Conservation (phyloP, 2,888 invertebrate species). For the Leucophora obtusa region DNA sequence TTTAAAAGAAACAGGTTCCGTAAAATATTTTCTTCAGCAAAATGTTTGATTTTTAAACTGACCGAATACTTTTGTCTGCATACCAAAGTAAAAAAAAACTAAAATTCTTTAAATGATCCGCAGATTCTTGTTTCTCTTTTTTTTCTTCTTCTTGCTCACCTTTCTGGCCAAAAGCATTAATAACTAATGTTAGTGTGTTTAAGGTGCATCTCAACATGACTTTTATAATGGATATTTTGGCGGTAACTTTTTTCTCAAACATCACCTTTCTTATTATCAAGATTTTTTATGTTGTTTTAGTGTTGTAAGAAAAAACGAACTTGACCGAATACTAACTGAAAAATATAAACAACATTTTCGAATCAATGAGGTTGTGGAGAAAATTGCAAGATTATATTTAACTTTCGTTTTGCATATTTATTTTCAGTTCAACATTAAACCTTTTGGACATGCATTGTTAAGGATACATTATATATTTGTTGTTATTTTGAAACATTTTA, state of each 20-base stretch:
- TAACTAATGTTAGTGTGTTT: conserved; percentile 21
- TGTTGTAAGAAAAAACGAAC: conserved; percentile 15
- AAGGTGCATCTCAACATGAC: background rate
- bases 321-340: conserved; percentile 2
- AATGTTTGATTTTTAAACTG: background rate
- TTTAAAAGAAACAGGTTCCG: too few species aligned
- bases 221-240: background rate
- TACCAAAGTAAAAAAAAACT: background rate
- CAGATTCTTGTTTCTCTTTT: conserved; percentile 1
- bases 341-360: too few species aligned
- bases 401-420: conserved; percentile 41
- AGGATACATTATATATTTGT: conserved; percentile 12
- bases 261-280: conserved; percentile 4
- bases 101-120: background rate
- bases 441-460: conserved; percentile 43
- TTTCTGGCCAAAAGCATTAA: conserved; percentile 36
- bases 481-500: background rate
- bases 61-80: conserved; percentile 27
- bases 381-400: conserved; percentile 25
- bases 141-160: background rate
- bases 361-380: background rate
- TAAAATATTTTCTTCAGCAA: too few species aligned
- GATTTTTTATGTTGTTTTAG: conserved; percentile 1
- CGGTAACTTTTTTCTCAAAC: background rate
- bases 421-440: conserved; percentile 50